phyloP scores from a whole-genome alignment of 1,140 invertebrate genomes.

The Sweltsa coloradensis region DNA sequence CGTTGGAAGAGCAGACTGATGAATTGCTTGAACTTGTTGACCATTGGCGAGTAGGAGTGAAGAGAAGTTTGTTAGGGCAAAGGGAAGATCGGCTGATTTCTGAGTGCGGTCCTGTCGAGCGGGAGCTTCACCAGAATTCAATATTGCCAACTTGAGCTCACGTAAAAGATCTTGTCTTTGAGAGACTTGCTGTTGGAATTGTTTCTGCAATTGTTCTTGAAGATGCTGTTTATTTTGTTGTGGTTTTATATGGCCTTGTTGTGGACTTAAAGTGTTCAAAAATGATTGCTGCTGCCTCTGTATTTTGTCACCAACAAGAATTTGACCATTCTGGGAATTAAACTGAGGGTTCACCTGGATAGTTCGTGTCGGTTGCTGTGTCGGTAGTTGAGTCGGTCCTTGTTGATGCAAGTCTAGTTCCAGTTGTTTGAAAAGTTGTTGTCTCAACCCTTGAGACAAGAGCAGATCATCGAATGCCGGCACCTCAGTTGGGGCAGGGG shows the following conservation, averaged over 20 bases:
- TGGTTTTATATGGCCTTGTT: constrained; percentile 19
- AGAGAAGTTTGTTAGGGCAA: constrained; percentile 44
- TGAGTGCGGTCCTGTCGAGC: constrained; percentile 8
- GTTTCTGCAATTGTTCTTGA: constrained; percentile 12
- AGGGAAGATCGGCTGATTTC: constrained; percentile 43
- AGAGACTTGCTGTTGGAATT: constrained; percentile 11
- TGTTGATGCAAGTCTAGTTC: constrained; percentile 32
- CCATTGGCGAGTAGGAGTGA: constrained; percentile 59
- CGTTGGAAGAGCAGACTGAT: constrained; percentile 34
- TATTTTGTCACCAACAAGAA: constrained; percentile 4
- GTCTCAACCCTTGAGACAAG: constrained; percentile 31
- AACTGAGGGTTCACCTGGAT: constrained; percentile 18
- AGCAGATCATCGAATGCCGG: constrained; percentile 5
- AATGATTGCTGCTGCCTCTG: constrained; percentile 22
- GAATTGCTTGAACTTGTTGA: constrained; percentile 58
- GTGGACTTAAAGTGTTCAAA: constrained; percentile 30
- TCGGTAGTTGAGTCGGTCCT: constrained; percentile 31
- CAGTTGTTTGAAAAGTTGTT: constrained; percentile 37
- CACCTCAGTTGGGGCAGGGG: not conserved
- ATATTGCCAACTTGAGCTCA: constrained; percentile 7
- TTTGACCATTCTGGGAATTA: constrained; percentile 25
- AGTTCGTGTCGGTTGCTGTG: constrained; percentile 22
- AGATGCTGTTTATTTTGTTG: constrained; percentile 11
- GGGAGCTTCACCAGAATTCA: constrained; percentile 1
- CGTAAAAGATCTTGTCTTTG: constrained; percentile 13